These are phyloP conservation scores for Drosophila colorata DNA, from an alignment of 2,888 invertebrate genomes.

Conservation along the genomic window DNA sequence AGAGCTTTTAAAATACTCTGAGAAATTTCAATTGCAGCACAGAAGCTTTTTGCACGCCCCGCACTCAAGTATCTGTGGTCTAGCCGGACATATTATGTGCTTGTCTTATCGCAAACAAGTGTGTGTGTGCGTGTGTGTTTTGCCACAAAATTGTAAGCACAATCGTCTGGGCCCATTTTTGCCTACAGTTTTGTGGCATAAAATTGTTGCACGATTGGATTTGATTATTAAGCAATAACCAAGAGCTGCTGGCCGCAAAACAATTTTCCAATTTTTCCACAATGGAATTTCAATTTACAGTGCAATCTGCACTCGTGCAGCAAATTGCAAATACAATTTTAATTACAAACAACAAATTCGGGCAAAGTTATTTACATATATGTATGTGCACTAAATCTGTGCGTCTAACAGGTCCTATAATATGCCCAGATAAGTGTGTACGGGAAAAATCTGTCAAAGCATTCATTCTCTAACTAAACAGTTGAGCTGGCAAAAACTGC, in stretches of 20 bases:
- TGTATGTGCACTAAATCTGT: conserved; percentile 4
- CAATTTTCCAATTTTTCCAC: conserved; percentile 46
- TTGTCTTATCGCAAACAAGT: conserved; percentile 16
- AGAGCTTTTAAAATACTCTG: not conserved
- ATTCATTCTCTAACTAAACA: conserved; percentile 6
- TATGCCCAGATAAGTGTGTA: not conserved
- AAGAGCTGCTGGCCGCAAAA: conserved; percentile 41
- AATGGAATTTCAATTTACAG: conserved; percentile 62
- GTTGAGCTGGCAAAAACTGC: conserved; percentile 36
- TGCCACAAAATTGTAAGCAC: conserved; percentile 34
- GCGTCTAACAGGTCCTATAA: conserved; percentile 1
- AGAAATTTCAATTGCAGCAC: conserved; percentile 5
- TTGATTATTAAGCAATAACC: conserved; percentile 66
- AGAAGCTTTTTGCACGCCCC: conserved; percentile 2
- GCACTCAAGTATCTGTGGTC: conserved; percentile 12
- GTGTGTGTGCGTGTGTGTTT: conserved; percentile 6
- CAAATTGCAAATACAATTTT: conserved; percentile 57
- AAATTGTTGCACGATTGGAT: conserved; percentile 61
- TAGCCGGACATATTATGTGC: conserved; percentile 10
- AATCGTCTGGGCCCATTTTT: conserved; percentile 11
- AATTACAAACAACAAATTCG: conserved; percentile 66
- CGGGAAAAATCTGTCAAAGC: conserved; percentile 9
- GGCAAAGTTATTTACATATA: conserved; percentile 1
- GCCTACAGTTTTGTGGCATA: conserved; percentile 35
- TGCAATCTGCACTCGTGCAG: conserved; percentile 37